Evolutionary conservation across 2,113 vertebrate genomes (phyloP).

Genomic region (Cavia aperea): DNA sequence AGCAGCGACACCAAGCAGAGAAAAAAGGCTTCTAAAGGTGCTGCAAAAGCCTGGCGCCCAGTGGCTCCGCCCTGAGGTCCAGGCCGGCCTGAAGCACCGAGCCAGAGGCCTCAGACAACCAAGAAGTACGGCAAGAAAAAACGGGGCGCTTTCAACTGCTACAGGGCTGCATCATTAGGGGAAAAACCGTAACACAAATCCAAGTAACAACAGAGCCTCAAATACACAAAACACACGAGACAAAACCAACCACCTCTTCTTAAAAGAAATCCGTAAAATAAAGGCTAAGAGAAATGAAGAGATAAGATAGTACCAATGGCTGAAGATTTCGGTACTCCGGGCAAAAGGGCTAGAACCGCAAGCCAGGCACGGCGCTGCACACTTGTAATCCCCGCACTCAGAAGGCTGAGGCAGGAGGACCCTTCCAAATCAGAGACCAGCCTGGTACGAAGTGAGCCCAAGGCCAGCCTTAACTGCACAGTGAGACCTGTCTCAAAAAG

Average conservation of each 20-base stretch:
- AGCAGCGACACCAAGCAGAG: not conserved
- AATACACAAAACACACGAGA: not conserved
- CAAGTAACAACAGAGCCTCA: not conserved
- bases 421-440: too few relatives aligned
- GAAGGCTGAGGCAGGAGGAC: too few relatives aligned
- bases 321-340: not conserved
- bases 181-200: not conserved
- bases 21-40: not conserved
- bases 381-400: too few relatives aligned
- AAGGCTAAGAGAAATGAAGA: not conserved
- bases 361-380: too few relatives aligned
- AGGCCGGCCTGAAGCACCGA: not conserved
- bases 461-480: too few relatives aligned
- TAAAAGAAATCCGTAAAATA: not conserved
- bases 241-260: not conserved
- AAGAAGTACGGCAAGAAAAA: not conserved
- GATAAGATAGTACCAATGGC: not conserved
- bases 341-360: not conserved
- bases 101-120: not conserved
- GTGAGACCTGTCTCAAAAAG: too few relatives aligned
- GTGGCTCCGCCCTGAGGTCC: not conserved
- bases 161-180: not conserved
- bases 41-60: not conserved
- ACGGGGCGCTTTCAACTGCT: not conserved
- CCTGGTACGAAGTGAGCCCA: too few relatives aligned